Percentiles rank a stretch among this genome's conserved stretches.
These are phyloP conservation scores for Popillia japonica DNA, from an alignment of 1,140 invertebrate species.

Conservation along the genomic window DNA sequence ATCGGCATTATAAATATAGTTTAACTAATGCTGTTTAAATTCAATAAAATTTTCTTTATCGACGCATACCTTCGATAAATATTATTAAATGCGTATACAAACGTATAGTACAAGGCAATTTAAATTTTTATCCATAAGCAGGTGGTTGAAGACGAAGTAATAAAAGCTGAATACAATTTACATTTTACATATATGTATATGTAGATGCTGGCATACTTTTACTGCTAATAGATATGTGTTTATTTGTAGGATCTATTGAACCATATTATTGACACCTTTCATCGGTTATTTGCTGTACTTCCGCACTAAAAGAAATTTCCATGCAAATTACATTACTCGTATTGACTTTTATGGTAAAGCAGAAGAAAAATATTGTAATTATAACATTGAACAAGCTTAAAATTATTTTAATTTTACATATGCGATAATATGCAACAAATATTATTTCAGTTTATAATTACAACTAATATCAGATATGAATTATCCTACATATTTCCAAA, in stretches of 20 bases:
- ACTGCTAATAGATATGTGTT: slow-evolving; percentile 27
- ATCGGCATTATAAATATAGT: slow-evolving; percentile 8
- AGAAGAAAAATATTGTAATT: slow-evolving; percentile 17
- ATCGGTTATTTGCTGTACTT: slow-evolving; percentile 5
- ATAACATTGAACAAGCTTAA: neutral
- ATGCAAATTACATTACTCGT: slow-evolving; percentile 27
- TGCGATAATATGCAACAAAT: neutral
- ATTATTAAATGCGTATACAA: slow-evolving; percentile 5
- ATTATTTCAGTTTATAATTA: neutral
- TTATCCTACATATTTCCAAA: too few relatives aligned
- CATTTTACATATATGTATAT: slow-evolving; percentile 10
- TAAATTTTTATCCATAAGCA: slow-evolving; percentile 18
- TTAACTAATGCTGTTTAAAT: slow-evolving; percentile 9
- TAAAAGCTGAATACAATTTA: slow-evolving; percentile 28
- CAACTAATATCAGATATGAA: neutral
- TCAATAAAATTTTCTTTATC: slow-evolving; percentile 17
- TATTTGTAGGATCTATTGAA: slow-evolving; percentile 15
- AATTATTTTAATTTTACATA: neutral
- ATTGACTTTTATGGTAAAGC: neutral
- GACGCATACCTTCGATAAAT: neutral
- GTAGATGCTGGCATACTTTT: slow-evolving; percentile 21
- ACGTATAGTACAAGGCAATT: slow-evolving; percentile 5
- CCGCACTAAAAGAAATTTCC: slow-evolving; percentile 9
- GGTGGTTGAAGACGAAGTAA: slow-evolving; percentile 13
- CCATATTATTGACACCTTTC: slow-evolving; percentile 27